Conservation (phyloP, 2,113 vertebrate species). For the Mola mola region DNA sequence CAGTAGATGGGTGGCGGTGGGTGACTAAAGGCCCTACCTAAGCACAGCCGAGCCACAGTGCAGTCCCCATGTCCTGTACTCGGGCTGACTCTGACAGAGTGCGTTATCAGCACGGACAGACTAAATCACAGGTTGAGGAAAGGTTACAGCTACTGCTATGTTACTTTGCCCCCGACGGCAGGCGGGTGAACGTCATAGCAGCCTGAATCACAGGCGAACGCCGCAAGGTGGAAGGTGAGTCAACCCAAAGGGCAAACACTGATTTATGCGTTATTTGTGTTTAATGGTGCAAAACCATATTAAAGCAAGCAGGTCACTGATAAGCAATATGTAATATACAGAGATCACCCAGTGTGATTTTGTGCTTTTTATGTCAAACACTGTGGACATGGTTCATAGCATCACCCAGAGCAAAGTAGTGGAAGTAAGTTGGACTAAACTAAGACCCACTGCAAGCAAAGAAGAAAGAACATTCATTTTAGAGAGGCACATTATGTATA, state of each 20-base stretch:
- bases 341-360: constrained; percentile 9
- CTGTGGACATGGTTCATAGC: neutral
- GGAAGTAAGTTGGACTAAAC: too few relatives aligned
- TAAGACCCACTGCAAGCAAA: too few relatives aligned
- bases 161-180: constrained; percentile 54
- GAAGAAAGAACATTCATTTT: too few relatives aligned
- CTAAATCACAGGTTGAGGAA: constrained; percentile 74
- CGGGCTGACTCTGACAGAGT: constrained; percentile 65
- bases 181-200: constrained; percentile 73
- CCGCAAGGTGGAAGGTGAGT: constrained; percentile 47
- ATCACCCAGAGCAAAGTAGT: neutral
- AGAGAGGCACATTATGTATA: too few relatives aligned
- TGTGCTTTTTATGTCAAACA: neutral
- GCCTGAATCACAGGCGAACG: constrained; percentile 57
- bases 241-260: constrained; percentile 35
- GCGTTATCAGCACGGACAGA: constrained; percentile 72
- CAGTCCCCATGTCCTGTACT: constrained; percentile 46
- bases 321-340: constrained; percentile 41
- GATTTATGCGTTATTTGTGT: constrained; percentile 65
- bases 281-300: constrained; percentile 60
- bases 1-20: constrained; percentile 45
- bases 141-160: constrained; percentile 72
- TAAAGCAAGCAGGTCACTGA: constrained; percentile 45
- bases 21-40: constrained; percentile 59
- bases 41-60: constrained; percentile 34